A percentile compares a stretch with the other conserved stretches of the same genome.
Evolutionary conservation across 2,888 invertebrate genomes (phyloP).

Genomic region (Eristalinus aeneus): DNA sequence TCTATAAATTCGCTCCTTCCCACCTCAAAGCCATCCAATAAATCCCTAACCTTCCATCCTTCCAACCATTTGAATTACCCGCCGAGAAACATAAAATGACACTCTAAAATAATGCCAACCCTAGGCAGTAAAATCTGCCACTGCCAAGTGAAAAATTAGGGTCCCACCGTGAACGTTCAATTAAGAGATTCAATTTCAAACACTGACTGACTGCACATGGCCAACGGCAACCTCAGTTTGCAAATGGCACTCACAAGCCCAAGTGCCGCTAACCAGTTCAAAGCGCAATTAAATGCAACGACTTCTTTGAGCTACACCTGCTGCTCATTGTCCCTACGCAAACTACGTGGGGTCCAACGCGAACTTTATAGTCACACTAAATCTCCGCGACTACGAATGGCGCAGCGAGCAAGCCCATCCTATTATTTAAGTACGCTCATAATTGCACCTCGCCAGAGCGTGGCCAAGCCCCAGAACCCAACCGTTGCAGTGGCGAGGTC

Average conservation of each 20-base stretch:
- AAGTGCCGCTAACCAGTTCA: background rate
- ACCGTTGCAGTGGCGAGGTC: background rate
- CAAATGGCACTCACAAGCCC: background rate
- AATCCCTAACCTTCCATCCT: background rate
- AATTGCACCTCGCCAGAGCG: conserved; percentile 26
- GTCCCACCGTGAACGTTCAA: background rate
- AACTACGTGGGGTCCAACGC: conserved; percentile 13
- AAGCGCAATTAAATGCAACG: background rate
- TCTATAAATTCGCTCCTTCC: background rate
- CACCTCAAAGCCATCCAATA: background rate
- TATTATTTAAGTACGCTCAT: conserved; percentile 42
- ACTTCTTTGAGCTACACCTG: background rate
- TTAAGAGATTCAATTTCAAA: background rate
- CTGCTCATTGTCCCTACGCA: background rate
- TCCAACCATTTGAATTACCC: background rate
- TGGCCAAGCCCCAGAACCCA: background rate
- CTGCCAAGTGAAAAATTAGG: background rate
- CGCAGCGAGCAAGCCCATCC: background rate
- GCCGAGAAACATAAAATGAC: background rate
- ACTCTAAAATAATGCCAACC: background rate
- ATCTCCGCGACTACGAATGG: conserved; percentile 10
- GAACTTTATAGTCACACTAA: conserved; percentile 27
- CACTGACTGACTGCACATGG: background rate
- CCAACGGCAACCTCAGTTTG: background rate
- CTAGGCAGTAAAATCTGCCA: background rate